These are phyloP conservation scores for Atlantisia rogersi DNA, from an alignment of 2,113 vertebrate genomes.

Conservation along the genomic window DNA sequence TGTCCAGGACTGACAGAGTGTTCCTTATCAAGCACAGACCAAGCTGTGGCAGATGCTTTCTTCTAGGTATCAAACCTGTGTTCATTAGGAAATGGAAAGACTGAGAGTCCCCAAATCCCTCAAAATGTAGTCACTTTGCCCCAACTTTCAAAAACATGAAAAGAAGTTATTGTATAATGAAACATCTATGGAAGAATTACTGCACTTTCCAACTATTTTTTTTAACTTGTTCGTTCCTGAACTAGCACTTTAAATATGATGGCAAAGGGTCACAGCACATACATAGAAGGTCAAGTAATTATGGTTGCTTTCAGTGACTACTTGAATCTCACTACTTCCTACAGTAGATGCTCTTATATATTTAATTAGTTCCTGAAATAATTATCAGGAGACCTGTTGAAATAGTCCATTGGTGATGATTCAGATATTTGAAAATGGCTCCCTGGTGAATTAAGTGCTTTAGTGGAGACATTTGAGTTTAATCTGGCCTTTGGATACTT, in stretches of 20 bases:
- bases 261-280: neutral
- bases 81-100: neutral
- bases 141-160: neutral
- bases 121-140: neutral
- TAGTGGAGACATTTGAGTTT: neutral
- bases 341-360: neutral
- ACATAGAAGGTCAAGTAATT: neutral
- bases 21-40: neutral
- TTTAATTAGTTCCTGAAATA: neutral
- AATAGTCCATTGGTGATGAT: neutral
- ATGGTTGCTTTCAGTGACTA: neutral
- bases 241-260: neutral
- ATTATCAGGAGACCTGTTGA: neutral
- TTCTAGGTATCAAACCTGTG: neutral
- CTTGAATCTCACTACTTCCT: neutral
- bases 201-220: neutral
- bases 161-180: neutral
- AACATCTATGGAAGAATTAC: neutral
- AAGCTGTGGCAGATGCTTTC: neutral
- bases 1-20: neutral
- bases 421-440: neutral
- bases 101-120: neutral
- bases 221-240: neutral
- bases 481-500: neutral
- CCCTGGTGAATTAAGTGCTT: neutral